phyloP scores from a whole-genome alignment of 2,888 invertebrate species.

The Dexiosoma caninum region DNA sequence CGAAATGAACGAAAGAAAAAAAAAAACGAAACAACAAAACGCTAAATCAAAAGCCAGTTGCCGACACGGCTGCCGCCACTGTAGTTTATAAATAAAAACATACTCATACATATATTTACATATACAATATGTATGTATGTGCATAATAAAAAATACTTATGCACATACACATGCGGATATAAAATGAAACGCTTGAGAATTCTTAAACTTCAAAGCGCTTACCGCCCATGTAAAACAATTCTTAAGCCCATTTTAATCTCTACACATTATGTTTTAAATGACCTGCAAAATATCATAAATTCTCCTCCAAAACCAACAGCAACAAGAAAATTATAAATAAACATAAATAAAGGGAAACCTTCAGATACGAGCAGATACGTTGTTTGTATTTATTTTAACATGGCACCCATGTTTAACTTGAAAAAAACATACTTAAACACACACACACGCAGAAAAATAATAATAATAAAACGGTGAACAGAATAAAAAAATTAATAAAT shows the following conservation, averaged over 20 bases:
- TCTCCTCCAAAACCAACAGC: slow-evolving; percentile 22
- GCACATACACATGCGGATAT: neutral
- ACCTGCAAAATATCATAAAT: slow-evolving; percentile 63
- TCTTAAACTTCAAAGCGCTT: slow-evolving; percentile 48
- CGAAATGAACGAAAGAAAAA: slow-evolving; percentile 37
- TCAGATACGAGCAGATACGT: neutral
- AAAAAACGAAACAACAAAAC: slow-evolving; percentile 26
- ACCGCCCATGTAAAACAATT: slow-evolving; percentile 59
- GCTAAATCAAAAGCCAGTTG: slow-evolving; percentile 56
- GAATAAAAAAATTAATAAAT: slow-evolving; percentile 34
- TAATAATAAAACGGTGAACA: too few species aligned
- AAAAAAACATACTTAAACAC: too few species aligned
- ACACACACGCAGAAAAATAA: too few species aligned
- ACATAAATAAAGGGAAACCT: slow-evolving; percentile 18
- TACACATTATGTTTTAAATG: slow-evolving; percentile 63
- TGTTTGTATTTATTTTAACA: slow-evolving; percentile 28
- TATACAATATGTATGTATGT: neutral
- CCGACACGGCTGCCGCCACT: slow-evolving; percentile 41
- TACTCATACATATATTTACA: neutral
- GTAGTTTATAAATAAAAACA: slow-evolving; percentile 49
- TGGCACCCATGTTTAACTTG: slow-evolving; percentile 18
- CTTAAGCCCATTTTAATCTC: slow-evolving; percentile 63
- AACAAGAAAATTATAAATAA: neutral
- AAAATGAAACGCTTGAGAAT: slow-evolving; percentile 42
- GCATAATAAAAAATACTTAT: too few species aligned